phyloP scores from a whole-genome alignment of 1,140 invertebrate species.

The Drosophila rhopaloa region DNA sequence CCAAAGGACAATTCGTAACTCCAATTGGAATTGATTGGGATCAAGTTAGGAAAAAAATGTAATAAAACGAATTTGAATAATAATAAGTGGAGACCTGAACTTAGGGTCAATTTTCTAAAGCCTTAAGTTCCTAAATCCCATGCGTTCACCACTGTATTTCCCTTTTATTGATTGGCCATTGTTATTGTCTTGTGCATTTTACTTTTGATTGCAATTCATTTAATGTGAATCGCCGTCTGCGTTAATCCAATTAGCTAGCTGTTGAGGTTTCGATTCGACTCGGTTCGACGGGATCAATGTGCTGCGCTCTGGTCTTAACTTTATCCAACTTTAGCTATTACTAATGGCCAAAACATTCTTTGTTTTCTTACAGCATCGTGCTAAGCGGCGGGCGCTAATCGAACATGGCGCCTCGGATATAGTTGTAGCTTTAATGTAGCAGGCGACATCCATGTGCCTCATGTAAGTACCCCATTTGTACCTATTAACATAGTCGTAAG shows the following conservation, averaged over 20 bases:
- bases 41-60: neutral
- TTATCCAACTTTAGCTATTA: neutral
- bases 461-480: conserved; percentile 66
- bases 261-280: conserved; percentile 13
- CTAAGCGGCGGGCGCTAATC: conserved; percentile 84
- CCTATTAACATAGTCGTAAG: neutral
- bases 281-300: conserved; percentile 30
- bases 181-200: conserved; percentile 31
- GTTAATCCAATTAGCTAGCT: conserved; percentile 64
- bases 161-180: conserved; percentile 53
- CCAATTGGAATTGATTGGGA: neutral
- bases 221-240: conserved; percentile 35
- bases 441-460: conserved; percentile 85
- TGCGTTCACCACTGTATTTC: neutral
- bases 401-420: conserved; percentile 85
- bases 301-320: neutral
- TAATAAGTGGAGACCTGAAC: too few species aligned
- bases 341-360: neutral
- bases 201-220: conserved; percentile 61
- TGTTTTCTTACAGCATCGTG: conserved; percentile 75
- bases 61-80: too few species aligned
- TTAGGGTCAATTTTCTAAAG: too few species aligned
- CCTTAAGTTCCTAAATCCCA: too few species aligned
- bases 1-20: neutral
- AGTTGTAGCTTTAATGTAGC: conserved; percentile 84